Evolutionary conservation across 2,797 vertebrate species (phyloP), one percentile per base, ranked within the genome.

Genomic region (Microcaecilia unicolor): DNA sequence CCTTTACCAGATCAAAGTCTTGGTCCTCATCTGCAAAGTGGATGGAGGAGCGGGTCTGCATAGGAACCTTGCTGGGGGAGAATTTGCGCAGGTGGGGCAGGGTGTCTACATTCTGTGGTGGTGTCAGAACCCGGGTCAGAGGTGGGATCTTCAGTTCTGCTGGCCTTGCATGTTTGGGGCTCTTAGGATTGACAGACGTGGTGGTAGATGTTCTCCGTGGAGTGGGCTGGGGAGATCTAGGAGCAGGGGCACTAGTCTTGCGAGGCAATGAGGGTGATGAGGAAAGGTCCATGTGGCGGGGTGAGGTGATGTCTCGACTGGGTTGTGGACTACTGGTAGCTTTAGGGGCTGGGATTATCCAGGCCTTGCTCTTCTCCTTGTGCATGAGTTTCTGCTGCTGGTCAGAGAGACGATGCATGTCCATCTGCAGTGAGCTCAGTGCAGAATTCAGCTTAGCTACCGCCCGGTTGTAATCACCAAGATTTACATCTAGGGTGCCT

Each of bases 381-480:
- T 70, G 80, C 49, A 93, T 56, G 8, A 96, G 43, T 21, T 84
- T 80, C 31, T 83, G 85, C 58, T 95, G 92, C 58, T 96, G 92
- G 14, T 87, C 78, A 1, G 89, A 86, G 31, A 96, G 71, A 12
- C 90, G 74, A 58, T 94, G 88, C 92, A 96, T 93, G 65, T 96
- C 92, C 25, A 64, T 72, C 39, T 94, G 92, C 22, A 95, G 61
- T 0, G 88, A 91, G 51, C 66, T 85, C 18, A 96, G 67, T 1
- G 92, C 91, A 0, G 88, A 81, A 3, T 87, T 94, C 38, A 96
- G 70, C 60, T 92, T 92, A 31, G 84, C 85, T 6, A 96, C 91
- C 0, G 91, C 91, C 4, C 84, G 86, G 61, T 93, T 92, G 44
- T 95, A 95, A 41, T 92, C 90, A 2, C 88, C 91, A 18, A 93